Evolutionary conservation across 2,797 vertebrate species (phyloP).

Genomic region (Denticeps clupeoides): DNA sequence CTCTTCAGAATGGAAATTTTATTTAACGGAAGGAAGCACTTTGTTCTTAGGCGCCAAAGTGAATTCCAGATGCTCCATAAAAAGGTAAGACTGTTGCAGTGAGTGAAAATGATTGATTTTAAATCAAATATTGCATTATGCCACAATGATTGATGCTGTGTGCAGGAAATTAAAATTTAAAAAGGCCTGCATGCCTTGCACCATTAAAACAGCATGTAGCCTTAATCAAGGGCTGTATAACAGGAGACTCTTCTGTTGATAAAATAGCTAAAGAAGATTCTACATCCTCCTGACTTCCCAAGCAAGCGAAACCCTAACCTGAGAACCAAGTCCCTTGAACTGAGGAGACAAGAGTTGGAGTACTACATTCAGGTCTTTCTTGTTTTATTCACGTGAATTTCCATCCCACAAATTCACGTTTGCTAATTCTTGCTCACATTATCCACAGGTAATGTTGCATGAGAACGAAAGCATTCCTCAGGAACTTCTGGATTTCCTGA

Average conservation of each 20-base stretch:
- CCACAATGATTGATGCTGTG: no score
- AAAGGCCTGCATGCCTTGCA: no score
- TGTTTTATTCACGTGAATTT: no score
- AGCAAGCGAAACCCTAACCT: slow-evolving; percentile 73
- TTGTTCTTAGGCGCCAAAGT: slow-evolving; percentile 66
- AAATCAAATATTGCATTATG: no score
- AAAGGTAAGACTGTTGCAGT: no score
- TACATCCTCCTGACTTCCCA: slow-evolving; percentile 79
- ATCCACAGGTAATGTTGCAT: slow-evolving; percentile 50
- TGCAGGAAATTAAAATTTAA: no score
- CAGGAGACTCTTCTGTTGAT: no score
- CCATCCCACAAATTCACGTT: no score
- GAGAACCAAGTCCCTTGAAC: slow-evolving; percentile 74
- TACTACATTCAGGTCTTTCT: slow-evolving; percentile 68
- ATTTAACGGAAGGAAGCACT: slow-evolving; percentile 81
- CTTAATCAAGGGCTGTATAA: no score
- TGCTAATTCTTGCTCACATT: not conserved
- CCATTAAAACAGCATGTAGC: no score
- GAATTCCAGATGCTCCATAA: slow-evolving; percentile 88
- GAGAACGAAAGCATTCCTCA: slow-evolving; percentile 60
- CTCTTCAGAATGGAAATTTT: slow-evolving; percentile 80
- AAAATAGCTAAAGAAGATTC: slow-evolving; percentile 76
- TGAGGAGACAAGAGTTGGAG: slow-evolving; percentile 79
- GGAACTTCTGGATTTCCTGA: slow-evolving; percentile 63
- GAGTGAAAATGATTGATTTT: no score